A percentile compares a stretch with the other conserved stretches of the same genome.
phyloP scores from a whole-genome alignment of 2,888 invertebrate genomes.

The Crepidodera aurea region DNA sequence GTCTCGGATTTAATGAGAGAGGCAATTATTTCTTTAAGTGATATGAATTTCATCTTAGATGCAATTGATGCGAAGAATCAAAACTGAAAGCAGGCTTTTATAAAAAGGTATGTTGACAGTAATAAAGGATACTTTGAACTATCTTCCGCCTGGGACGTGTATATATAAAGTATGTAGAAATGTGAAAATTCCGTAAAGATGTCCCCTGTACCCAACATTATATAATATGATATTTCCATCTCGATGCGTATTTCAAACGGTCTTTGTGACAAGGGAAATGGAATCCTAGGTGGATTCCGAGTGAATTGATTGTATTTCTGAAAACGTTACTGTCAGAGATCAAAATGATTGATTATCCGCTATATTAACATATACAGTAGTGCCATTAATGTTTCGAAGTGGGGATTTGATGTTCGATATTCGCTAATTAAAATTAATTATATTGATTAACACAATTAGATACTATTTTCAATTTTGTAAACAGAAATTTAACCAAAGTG shows the following conservation, averaged over 20 bases:
- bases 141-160: not conserved
- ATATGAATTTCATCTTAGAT: too few relatives aligned
- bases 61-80: too few relatives aligned
- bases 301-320: conserved; percentile 46
- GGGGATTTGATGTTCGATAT: conserved; percentile 14
- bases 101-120: too few relatives aligned
- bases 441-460: not conserved
- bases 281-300: conserved; percentile 42
- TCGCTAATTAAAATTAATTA: conserved; percentile 23
- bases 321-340: conserved; percentile 44
- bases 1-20: too few relatives aligned
- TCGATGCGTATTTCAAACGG: conserved; percentile 34
- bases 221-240: conserved; percentile 37
- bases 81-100: too few relatives aligned
- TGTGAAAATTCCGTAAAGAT: conserved; percentile 24
- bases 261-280: conserved; percentile 43
- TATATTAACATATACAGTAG: conserved; percentile 41
- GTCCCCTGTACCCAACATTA: conserved; percentile 14
- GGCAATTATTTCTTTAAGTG: too few relatives aligned
- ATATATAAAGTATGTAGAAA: not conserved
- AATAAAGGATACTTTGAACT: too few relatives aligned
- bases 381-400: conserved; percentile 23
- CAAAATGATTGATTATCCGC: conserved; percentile 48
- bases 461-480: not conserved
- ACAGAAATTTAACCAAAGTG: not conserved